Evolutionary conservation across 2,113 vertebrate genomes (phyloP).

Genomic region (Trogon melanurus): DNA sequence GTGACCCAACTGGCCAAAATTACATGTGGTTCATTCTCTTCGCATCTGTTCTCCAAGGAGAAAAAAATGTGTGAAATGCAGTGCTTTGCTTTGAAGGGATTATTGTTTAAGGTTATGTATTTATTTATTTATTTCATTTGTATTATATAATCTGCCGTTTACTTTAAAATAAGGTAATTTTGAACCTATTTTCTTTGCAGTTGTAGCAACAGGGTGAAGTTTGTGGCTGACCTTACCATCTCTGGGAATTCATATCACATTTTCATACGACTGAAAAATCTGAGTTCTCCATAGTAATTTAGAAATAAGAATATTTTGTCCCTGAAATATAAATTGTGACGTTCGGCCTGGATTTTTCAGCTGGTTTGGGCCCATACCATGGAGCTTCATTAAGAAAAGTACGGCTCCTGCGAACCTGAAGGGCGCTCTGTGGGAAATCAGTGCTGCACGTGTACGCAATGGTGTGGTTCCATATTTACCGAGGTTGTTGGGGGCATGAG

Average conservation of each 20-base stretch:
- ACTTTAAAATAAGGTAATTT: background rate
- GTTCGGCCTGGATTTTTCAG: background rate
- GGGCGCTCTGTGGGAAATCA: background rate
- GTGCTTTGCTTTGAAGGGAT: background rate
- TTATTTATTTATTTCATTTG: background rate
- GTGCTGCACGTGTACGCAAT: rapidly evolving
- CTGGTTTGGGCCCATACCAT: background rate
- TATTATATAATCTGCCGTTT: background rate
- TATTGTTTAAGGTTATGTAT: background rate
- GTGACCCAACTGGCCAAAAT: constrained; percentile 4
- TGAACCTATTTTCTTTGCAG: background rate
- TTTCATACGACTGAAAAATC: background rate
- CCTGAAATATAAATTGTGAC: background rate
- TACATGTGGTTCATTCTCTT: background rate
- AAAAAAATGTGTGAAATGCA: background rate
- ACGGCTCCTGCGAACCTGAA: background rate
- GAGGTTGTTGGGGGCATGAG: background rate
- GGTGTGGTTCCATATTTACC: background rate
- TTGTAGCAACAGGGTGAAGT: background rate
- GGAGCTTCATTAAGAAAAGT: background rate
- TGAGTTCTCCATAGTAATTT: background rate
- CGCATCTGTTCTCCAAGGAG: background rate
- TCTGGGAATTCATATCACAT: background rate
- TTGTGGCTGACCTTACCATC: background rate
- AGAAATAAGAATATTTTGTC: background rate